These are phyloP conservation scores for Nycticorax nycticorax DNA, from an alignment of 2,113 vertebrate genomes.

Conservation along the genomic window DNA sequence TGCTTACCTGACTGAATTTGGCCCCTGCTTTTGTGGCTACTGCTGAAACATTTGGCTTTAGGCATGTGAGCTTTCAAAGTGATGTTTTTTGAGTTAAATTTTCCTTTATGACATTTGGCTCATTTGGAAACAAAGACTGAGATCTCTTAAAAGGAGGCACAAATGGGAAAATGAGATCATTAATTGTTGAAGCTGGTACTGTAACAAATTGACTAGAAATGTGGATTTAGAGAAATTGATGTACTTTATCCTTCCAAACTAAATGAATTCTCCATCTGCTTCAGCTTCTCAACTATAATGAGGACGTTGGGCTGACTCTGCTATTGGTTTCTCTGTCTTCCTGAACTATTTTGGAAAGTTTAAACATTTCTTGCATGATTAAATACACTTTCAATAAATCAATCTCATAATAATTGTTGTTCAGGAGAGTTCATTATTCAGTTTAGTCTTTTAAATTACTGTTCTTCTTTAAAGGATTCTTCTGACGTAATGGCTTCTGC, in stretches of 20 bases:
- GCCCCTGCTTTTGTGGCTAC: neutral
- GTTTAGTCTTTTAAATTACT: conserved; percentile 73
- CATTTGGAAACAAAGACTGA: conserved; percentile 37
- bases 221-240: conserved; percentile 59
- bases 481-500: conserved; percentile 69
- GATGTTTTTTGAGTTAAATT: neutral
- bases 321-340: conserved; percentile 50
- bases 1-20: neutral
- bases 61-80: neutral
- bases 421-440: conserved; percentile 73
- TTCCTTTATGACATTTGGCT: conserved; percentile 22
- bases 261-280: conserved; percentile 65
- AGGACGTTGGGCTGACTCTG: conserved; percentile 33
- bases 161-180: conserved; percentile 60
- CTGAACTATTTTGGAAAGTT: conserved; percentile 72
- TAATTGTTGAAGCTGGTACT: conserved; percentile 60
- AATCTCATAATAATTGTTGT: conserved; percentile 74
- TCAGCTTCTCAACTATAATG: conserved; percentile 49
- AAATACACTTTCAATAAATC: conserved; percentile 74
- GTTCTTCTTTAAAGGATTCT: conserved; percentile 71
- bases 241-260: conserved; percentile 62
- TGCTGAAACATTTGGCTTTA: neutral
- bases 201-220: conserved; percentile 69
- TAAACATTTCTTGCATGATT: conserved; percentile 70
- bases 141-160: conserved; percentile 38